Evolutionary conservation across 1,140 invertebrate species (phyloP), one percentile per base, ranked within the genome.

Genomic region (Brachionus manjavacas): DNA sequence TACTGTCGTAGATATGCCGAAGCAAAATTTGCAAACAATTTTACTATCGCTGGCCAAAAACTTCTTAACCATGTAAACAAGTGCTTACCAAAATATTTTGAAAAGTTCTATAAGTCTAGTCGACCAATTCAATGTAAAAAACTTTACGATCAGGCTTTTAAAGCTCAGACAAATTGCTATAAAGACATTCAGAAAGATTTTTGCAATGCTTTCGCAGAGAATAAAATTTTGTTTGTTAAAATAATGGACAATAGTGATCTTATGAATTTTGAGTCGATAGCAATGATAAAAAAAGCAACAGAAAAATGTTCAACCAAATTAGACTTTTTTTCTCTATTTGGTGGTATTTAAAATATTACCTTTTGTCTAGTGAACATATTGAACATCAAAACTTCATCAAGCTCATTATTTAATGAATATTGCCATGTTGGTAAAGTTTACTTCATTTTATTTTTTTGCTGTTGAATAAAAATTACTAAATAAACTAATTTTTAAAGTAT

Each of bases 191-290:
- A 81, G 52, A 68, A 81, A 60, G 64, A 81, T 64, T 81, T 81
- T 64, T 81, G 79, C 39, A 23, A 7, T 25, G 79, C 35, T 35
- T 81, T 81, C 39, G 9, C 12, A 41, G 52, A 81, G 12, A 81
- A 81, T 64, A 60, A 81, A 14, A 23, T 20, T 9, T 46, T 81
- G n/a, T 81, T 81, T 64, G 31, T 81, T n/a, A 25, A 81, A 81
- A 55, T 81, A 14, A 64, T 81, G 79, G 79, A 81, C 25, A 64
- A 81, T 68, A 68, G 41, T 81, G 79, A 81, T 16, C 28, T 81
- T 28, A 25, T 81, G 39, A 81, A 81, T 68, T 81, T 81, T 41
- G 79, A 81, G 9, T 81, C 79, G 11, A 81, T 81, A 35, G 16
- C 52, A 64, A 81, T 81, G 79, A 81, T 81, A 43, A 7, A 35